Percentiles rank a stretch among this genome's conserved stretches.
Conservation (phyloP, 1,140 invertebrate genomes). For the Leptoteleia sp. region DNA sequence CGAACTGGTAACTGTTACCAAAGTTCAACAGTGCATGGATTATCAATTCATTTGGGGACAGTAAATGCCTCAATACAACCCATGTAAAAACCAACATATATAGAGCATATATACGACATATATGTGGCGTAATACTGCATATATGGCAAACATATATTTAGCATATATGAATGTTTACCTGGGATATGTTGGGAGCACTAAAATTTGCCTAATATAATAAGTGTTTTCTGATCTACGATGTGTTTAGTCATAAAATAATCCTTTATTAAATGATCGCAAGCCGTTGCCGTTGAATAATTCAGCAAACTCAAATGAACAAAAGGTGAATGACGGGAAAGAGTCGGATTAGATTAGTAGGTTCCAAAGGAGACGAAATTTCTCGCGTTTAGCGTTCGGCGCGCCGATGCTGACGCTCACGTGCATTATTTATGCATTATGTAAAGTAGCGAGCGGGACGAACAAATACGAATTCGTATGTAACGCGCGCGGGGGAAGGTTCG, state of each 20-base stretch:
- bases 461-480: constrained; percentile 26
- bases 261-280: constrained; percentile 32
- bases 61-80: too few relatives aligned
- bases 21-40: too few relatives aligned
- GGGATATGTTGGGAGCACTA: too few relatives aligned
- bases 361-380: constrained; percentile 35
- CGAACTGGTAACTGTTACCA: too few relatives aligned
- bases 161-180: too few relatives aligned
- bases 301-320: constrained; percentile 32
- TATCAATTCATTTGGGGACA: too few relatives aligned
- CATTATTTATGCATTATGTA: constrained; percentile 63
- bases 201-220: constrained; percentile 29
- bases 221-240: constrained; percentile 27
- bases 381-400: constrained; percentile 35
- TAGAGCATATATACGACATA: too few relatives aligned
- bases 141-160: too few relatives aligned
- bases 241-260: constrained; percentile 18
- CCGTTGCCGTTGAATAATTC: constrained; percentile 51
- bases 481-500: constrained; percentile 57
- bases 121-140: too few relatives aligned
- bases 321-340: constrained; percentile 39
- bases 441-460: constrained; percentile 45
- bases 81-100: too few relatives aligned
- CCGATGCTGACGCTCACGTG: constrained; percentile 25
- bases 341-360: constrained; percentile 44